These are phyloP conservation scores for Euura lappo DNA, from an alignment of 1,140 invertebrate species.

Conservation along the genomic window DNA sequence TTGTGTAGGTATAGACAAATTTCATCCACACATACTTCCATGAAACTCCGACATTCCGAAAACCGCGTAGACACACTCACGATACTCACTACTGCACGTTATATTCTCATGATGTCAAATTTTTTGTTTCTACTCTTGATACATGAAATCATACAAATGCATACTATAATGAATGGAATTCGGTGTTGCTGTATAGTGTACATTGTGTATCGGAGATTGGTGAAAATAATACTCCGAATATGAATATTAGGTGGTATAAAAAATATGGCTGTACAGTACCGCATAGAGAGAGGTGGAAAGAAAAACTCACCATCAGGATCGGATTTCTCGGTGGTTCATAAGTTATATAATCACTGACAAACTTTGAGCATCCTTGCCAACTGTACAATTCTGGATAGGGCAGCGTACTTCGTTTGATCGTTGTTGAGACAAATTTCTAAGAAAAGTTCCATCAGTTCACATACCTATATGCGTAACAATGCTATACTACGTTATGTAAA, in stretches of 20 bases:
- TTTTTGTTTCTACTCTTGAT: no score
- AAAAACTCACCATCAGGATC: slow-evolving; percentile 66
- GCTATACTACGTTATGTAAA: no score
- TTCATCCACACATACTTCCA: no score
- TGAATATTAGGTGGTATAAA: not conserved
- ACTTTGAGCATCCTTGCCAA: slow-evolving; percentile 66
- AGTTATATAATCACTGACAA: slow-evolving; percentile 68
- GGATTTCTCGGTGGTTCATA: slow-evolving; percentile 65
- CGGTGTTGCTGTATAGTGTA: no score
- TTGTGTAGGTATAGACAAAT: not conserved
- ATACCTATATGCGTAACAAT: no score
- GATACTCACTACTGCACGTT: no score
- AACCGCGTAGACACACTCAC: not conserved
- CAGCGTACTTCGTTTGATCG: slow-evolving; percentile 69
- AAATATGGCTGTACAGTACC: no score
- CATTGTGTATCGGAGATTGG: not conserved
- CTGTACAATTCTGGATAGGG: slow-evolving; percentile 65
- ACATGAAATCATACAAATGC: no score
- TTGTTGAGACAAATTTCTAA: slow-evolving; percentile 76
- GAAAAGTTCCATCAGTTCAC: slow-evolving; percentile 26
- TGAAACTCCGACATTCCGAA: not conserved
- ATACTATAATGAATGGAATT: no score
- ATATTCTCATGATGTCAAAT: no score
- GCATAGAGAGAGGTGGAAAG: no score
- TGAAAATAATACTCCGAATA: not conserved